Conservation (phyloP, 1,140 invertebrate genomes). For the Anoplophora glabripennis region DNA sequence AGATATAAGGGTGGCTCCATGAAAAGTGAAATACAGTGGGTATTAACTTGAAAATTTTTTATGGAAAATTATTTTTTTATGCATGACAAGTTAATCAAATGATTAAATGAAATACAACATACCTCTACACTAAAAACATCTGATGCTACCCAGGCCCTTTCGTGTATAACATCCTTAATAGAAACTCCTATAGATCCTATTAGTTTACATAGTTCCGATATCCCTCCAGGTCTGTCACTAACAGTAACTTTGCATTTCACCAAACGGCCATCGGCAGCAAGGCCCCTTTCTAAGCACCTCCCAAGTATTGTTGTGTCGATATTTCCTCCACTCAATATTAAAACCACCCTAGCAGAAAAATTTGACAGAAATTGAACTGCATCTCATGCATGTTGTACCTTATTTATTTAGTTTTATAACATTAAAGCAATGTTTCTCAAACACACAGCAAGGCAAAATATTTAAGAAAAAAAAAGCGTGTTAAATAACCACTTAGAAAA, state of each 20-base stretch:
- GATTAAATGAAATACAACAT: too few relatives aligned
- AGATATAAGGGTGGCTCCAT: too few relatives aligned
- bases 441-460: too few relatives aligned
- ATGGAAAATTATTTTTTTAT: too few relatives aligned
- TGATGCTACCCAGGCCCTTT: conserved; percentile 84
- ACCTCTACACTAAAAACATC: conserved; percentile 84
- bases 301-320: conserved; percentile 91
- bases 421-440: too few relatives aligned
- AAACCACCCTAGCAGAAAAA: conserved; percentile 65
- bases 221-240: conserved; percentile 81
- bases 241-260: conserved; percentile 85
- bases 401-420: too few relatives aligned
- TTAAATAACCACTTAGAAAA: too few relatives aligned
- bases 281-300: conserved; percentile 81
- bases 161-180: conserved; percentile 93
- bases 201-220: conserved; percentile 78
- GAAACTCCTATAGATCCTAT: conserved; percentile 77
- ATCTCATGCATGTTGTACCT: background rate
- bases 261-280: conserved; percentile 84
- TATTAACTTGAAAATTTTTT: too few relatives aligned
- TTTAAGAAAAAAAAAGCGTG: too few relatives aligned
- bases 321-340: conserved; percentile 85
- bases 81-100: too few relatives aligned
- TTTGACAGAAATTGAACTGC: background rate
- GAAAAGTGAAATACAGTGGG: too few relatives aligned